Evolutionary conservation across 92 coral and sea anemone genomes (phyloP).

Genomic region (Porites cylindrica): DNA sequence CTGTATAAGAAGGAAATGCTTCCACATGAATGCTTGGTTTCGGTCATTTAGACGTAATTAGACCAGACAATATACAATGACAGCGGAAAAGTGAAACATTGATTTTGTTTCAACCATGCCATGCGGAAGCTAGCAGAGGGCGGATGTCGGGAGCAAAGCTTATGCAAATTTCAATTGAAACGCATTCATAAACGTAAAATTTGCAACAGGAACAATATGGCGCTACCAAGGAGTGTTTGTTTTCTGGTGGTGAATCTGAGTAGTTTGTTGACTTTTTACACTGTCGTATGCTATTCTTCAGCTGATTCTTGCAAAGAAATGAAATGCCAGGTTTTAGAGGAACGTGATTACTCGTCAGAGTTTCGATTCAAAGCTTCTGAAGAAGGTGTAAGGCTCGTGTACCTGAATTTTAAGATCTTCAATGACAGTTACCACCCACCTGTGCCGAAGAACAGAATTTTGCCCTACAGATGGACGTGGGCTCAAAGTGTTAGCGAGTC

Average conservation of each 20-base stretch:
- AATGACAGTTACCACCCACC: constrained; percentile 49
- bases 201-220: not conserved
- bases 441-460: constrained; percentile 36
- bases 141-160: too few species aligned
- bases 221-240: not conserved
- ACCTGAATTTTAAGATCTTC: constrained; percentile 32
- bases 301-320: constrained; percentile 20
- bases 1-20: too few species aligned
- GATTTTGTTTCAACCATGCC: too few species aligned
- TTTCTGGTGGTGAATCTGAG: not conserved
- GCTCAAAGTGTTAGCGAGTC: constrained; percentile 53
- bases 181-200: not conserved
- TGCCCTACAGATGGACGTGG: constrained; percentile 60
- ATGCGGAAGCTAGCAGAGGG: too few species aligned
- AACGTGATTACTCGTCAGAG: constrained; percentile 1
- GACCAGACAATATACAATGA: too few species aligned
- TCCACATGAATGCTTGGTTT: too few species aligned
- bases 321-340: constrained; percentile 28
- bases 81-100: too few species aligned
- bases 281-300: too few species aligned
- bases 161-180: too few species aligned
- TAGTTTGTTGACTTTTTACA: too few species aligned
- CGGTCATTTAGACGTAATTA: too few species aligned
- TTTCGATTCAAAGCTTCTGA: constrained; percentile 39
- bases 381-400: constrained; percentile 58